Conservation (phyloP, 2,797 vertebrate genomes). For the Eulemur coronatus region DNA sequence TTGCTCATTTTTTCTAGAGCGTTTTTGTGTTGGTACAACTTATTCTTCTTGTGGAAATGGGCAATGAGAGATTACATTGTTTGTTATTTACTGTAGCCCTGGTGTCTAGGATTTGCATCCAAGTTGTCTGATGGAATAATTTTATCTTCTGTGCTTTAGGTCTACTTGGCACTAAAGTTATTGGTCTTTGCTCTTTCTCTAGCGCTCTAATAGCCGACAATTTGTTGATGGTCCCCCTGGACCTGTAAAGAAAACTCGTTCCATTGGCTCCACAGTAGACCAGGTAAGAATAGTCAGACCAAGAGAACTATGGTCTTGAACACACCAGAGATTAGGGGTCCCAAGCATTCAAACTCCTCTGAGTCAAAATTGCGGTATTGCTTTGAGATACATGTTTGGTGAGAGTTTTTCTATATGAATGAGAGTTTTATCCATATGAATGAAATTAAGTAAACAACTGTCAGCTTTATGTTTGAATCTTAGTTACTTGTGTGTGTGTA, state of each 20-base stretch:
- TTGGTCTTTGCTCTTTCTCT: constrained; percentile 59
- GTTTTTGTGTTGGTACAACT: constrained; percentile 59
- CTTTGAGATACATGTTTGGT: constrained; percentile 21
- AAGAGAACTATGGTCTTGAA: constrained; percentile 32
- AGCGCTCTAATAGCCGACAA: constrained; percentile 93
- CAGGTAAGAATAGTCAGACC: constrained; percentile 83
- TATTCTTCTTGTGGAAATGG: constrained; percentile 35
- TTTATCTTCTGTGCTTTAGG: constrained; percentile 46
- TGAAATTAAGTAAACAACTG: constrained; percentile 6
- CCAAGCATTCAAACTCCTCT: background rate
- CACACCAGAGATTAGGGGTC: background rate
- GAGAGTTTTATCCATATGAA: background rate
- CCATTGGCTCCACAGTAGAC: constrained; percentile 88
- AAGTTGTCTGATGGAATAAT: constrained; percentile 13
- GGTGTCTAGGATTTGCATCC: background rate
- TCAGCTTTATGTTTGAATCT: constrained; percentile 39
- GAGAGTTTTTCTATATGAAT: constrained; percentile 36
- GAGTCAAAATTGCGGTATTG: background rate
- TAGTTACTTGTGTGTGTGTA: background rate
- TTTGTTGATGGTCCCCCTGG: constrained; percentile 92
- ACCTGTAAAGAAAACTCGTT: constrained; percentile 91
- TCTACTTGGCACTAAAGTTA: constrained; percentile 32
- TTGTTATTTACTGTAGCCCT: constrained; percentile 34
- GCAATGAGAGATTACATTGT: background rate
- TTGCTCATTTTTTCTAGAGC: constrained; percentile 37